phyloP scores from a whole-genome alignment of 2,888 invertebrate genomes.

The Poecilus cupreus region DNA sequence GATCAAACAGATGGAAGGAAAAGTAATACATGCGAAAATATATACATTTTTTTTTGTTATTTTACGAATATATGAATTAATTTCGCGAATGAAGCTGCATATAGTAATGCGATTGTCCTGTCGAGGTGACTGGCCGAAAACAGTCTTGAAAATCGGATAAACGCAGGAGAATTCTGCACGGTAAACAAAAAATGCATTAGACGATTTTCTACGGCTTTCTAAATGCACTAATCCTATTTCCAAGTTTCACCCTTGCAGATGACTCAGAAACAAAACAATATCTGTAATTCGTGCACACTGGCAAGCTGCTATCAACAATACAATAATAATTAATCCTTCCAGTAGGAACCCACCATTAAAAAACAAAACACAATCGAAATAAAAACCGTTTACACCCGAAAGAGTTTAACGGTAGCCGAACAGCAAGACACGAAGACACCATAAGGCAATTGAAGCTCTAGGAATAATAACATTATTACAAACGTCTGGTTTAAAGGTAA shows the following conservation, averaged over 20 bases:
- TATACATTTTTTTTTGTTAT: too few relatives aligned
- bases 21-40: too few relatives aligned
- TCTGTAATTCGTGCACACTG: neutral
- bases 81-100: neutral
- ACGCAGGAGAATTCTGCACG: neutral
- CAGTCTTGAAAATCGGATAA: too few relatives aligned
- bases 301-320: neutral
- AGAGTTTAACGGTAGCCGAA: neutral
- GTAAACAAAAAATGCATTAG: neutral
- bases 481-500: constrained; percentile 15
- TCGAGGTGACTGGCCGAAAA: neutral
- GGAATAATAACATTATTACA: constrained; percentile 36
- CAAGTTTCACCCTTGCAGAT: neutral
- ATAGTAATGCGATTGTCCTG: neutral
- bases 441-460: constrained; percentile 10
- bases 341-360: constrained; percentile 7
- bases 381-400: neutral
- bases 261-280: neutral
- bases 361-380: constrained; percentile 9
- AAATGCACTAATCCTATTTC: constrained; percentile 18
- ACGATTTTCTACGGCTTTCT: constrained; percentile 31
- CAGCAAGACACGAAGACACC: constrained; percentile 22
- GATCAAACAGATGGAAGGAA: too few relatives aligned
- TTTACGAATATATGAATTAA: too few relatives aligned
- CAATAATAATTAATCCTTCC: neutral